Conservation (phyloP, 2,888 invertebrate genomes). For the Pemphredon lugubris region DNA sequence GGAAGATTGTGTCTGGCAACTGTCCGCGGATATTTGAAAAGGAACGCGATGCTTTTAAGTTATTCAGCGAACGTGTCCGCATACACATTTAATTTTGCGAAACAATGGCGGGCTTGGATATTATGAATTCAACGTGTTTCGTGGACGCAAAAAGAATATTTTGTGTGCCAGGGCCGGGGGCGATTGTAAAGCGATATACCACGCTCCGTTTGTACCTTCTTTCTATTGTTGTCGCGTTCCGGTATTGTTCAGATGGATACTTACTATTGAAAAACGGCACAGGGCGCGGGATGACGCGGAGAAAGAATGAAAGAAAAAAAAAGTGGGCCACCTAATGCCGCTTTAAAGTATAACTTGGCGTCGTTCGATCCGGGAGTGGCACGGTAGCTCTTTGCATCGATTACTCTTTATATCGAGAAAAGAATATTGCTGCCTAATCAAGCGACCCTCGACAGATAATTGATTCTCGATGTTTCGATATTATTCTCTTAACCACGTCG, state of each 20-base stretch:
- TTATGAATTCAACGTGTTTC: slow-evolving; percentile 44
- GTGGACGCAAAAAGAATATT: slow-evolving; percentile 38
- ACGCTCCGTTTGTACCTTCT: slow-evolving; percentile 49
- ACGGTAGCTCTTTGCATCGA: slow-evolving; percentile 15
- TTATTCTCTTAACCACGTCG: too few relatives aligned
- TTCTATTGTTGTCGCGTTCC: slow-evolving; percentile 48
- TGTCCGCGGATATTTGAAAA: background rate
- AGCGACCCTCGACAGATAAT: too few relatives aligned
- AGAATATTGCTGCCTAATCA: slow-evolving; percentile 38
- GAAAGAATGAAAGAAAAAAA: slow-evolving; percentile 2
- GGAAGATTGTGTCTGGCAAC: background rate
- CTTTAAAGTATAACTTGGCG: slow-evolving; percentile 47
- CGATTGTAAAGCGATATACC: slow-evolving; percentile 58
- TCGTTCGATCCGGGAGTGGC: slow-evolving; percentile 39
- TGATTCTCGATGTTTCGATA: too few relatives aligned
- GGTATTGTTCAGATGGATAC: slow-evolving; percentile 45
- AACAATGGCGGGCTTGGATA: slow-evolving; percentile 31
- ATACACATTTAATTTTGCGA: slow-evolving; percentile 47
- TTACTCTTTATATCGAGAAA: slow-evolving; percentile 29
- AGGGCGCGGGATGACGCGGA: slow-evolving; percentile 10
- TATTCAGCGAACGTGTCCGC: slow-evolving; percentile 22
- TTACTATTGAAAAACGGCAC: slow-evolving; percentile 6
- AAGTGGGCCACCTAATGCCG: slow-evolving; percentile 14
- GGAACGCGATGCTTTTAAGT: slow-evolving; percentile 10
- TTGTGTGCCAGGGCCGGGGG: slow-evolving; percentile 50